Evolutionary conservation across 2,888 invertebrate genomes (phyloP).

Genomic region (Torymus auratus): DNA sequence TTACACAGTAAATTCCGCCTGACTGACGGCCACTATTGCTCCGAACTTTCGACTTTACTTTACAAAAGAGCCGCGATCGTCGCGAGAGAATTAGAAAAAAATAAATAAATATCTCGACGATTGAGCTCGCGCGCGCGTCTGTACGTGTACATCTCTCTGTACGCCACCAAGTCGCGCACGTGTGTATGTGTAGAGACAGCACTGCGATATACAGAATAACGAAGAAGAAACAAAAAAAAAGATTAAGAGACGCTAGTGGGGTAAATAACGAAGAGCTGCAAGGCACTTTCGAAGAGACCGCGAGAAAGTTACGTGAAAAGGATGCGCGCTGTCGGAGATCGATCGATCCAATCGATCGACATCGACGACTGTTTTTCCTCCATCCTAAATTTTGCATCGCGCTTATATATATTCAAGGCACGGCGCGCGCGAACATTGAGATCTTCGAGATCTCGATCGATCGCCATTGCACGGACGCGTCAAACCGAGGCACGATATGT

Average conservation of each 20-base stretch:
- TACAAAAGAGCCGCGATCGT: conserved; percentile 3
- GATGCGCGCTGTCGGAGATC: conserved; percentile 15
- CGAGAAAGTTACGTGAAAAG: conserved; percentile 42
- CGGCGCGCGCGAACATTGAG: neutral
- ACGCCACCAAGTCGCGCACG: conserved; percentile 38
- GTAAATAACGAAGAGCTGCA: conserved; percentile 43
- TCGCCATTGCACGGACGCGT: conserved; percentile 20
- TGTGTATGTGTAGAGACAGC: conserved; percentile 19
- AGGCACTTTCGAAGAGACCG: conserved; percentile 58
- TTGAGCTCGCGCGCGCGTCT: conserved; percentile 2
- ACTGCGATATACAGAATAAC: conserved; percentile 25
- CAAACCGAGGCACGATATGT: conserved; percentile 35
- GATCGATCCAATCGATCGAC: conserved; percentile 31
- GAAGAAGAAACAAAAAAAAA: too few species aligned
- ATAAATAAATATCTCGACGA: conserved; percentile 45
- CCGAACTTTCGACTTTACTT: too few species aligned
- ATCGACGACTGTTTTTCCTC: conserved; percentile 40
- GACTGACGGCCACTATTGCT: too few species aligned
- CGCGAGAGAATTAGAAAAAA: conserved; percentile 15
- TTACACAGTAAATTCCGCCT: too few species aligned
- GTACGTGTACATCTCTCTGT: neutral
- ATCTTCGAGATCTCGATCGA: neutral
- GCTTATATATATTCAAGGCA: conserved; percentile 40
- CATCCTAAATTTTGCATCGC: neutral
- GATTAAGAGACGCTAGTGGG: too few species aligned